Base-by-base conservation (phyloP, 2,797 vertebrate genomes). In the Acestrorhynchus altus region DNA sequence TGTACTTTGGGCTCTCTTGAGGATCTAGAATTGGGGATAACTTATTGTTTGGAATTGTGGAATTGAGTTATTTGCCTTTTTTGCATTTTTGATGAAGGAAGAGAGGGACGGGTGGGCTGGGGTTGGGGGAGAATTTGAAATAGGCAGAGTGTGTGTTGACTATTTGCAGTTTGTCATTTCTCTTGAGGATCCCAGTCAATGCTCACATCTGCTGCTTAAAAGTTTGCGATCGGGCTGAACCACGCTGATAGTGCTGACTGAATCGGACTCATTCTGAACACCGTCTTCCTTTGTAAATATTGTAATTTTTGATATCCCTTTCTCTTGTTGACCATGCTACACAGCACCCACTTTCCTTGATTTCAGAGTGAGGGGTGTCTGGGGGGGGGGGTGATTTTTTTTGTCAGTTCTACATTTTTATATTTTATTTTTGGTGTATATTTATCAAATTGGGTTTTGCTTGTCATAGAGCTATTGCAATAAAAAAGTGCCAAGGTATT, bases 391-490 rank as follows among this genome's bases (percentile, higher is more conserved):
- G 68, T 31, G 8, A 10, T 28, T 67, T 65, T 67, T 76, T 82
- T 71, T 79, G 68, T 83, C 68, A 46, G 78, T 84, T 82, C 42
- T 54, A 82, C 80, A 82, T 86, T 83, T 86, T 82, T 84, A 81
- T 86, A 82, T 77, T 76, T 85, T 73, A 75, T 78, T 83, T 84
- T 82, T 84, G 59, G 78, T 86, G 84, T 86, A 84, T 74, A 86
- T 86, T 82, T 86, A 82, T 80, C 78, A 82, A 76, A 81, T 85
- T 85, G 78, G 74, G 57, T 84, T 84, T 85, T 86, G 84, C 84
- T 86, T 86, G 84, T 86, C 81, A 86, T 86, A 86, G 82, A 86
- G 84, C 84, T 86, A 86, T 84, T 86, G 84, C 84, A 86, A 86
- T 86, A 86, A 85, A 85, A 85, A 86, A 86, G 82, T 84, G 81